phyloP scores from a whole-genome alignment of 2,113 vertebrate species.

The Romanogobio albipinnatus region DNA sequence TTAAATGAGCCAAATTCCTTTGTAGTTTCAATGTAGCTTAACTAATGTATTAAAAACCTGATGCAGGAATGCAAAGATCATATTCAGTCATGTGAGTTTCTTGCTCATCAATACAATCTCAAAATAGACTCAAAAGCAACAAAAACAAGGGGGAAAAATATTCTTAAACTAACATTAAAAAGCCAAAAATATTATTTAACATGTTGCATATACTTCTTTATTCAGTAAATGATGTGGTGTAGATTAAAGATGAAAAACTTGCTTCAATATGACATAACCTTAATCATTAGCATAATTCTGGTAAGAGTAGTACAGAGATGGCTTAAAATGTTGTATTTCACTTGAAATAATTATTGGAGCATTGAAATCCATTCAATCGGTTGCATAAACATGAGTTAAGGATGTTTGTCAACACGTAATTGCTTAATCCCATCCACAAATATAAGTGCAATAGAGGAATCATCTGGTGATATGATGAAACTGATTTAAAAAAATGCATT shows the following conservation, averaged over 20 bases:
- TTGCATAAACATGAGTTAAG: constrained; percentile 70
- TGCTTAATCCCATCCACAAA: constrained; percentile 60
- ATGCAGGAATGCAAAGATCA: not conserved
- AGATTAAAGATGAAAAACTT: not conserved
- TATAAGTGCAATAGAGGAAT: constrained; percentile 40
- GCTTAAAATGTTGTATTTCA: not conserved
- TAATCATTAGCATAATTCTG: not conserved
- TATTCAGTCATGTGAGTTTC: not conserved
- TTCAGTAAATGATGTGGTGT: not conserved
- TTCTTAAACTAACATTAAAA: not conserved
- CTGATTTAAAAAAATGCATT: not conserved
- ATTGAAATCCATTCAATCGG: constrained; percentile 67
- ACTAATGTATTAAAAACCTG: not conserved
- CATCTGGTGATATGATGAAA: constrained; percentile 23
- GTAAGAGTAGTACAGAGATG: too few relatives aligned
- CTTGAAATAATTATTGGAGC: constrained; percentile 27
- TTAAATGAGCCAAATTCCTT: not conserved
- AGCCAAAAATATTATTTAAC: not conserved
- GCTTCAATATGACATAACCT: not conserved
- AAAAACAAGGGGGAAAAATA: not conserved
- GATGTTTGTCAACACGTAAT: constrained; percentile 52
- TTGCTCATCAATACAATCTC: not conserved
- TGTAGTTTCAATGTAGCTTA: not conserved
- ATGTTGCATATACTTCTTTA: not conserved
- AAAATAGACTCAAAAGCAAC: not conserved